Evolutionary conservation across 2,113 vertebrate species (phyloP).

Genomic region (Oncorhynchus keta): DNA sequence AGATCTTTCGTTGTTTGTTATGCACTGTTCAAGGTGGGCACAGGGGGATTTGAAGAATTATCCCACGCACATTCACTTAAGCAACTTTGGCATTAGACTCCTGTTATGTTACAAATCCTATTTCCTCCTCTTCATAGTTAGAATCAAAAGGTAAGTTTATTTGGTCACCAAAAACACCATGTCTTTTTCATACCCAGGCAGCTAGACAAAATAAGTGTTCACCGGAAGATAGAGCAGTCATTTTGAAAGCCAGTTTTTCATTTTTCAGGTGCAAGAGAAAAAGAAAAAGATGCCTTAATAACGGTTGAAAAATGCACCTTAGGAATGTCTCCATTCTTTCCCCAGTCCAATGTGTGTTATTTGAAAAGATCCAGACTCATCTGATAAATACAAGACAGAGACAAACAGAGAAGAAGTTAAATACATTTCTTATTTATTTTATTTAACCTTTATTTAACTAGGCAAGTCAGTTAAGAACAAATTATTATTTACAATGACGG

Average conservation of each 20-base stretch:
- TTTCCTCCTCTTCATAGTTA: not conserved
- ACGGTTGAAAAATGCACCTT: constrained; percentile 9
- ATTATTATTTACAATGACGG: too few relatives aligned
- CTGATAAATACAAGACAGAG: constrained; percentile 25
- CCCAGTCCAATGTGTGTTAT: not conserved
- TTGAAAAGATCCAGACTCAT: constrained; percentile 33
- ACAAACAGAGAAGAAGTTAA: constrained; percentile 4
- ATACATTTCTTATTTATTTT: not conserved
- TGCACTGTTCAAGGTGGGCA: not conserved
- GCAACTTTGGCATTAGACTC: constrained; percentile 8
- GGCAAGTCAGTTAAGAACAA: too few relatives aligned
- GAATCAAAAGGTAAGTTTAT: not conserved
- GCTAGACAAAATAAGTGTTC: not conserved
- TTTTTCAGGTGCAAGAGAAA: constrained; percentile 14
- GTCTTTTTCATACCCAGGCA: not conserved
- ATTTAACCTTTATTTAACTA: too few relatives aligned
- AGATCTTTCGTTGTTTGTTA: not conserved
- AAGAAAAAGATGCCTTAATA: constrained; percentile 7
- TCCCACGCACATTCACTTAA: not conserved
- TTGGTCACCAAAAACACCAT: not conserved
- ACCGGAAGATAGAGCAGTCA: constrained; percentile 2
- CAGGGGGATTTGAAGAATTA: not conserved
- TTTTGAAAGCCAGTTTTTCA: not conserved
- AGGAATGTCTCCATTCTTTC: constrained; percentile 33
- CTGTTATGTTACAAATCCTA: not conserved